Evolutionary conservation across 2,888 invertebrate species (phyloP), one percentile per base, ranked within the genome.

Genomic region (Ephialtes manifestator): DNA sequence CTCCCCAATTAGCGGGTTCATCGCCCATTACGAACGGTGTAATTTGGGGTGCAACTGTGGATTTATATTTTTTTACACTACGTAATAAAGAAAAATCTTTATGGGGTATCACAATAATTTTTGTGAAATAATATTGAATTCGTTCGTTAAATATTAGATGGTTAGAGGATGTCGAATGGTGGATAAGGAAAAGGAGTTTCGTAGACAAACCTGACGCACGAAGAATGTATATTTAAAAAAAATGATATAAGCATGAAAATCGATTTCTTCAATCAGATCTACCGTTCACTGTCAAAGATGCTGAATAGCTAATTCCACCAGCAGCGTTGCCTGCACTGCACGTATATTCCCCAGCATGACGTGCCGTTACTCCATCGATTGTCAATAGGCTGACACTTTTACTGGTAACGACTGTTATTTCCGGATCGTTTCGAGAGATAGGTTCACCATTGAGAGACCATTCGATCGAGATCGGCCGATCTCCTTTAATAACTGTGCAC

Each of bases 231-330:
- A 15, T 77, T 46, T n/a, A 5, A 18, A 10, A 75, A 58, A 63
- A 51, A 70, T 4, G 31, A 63, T 43, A 43, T n/a, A 31, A 24
- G 4, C 35, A n/a, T 63, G 18, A 55, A n/a, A 55, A 39, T 65
- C 11, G 15, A 4, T 74, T 63, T 2, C 35, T 24, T 55, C n/a
- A 43, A 43, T 77, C 31, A n/a, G 10, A 39, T 76, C 28, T 96
- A 97, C 97, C 97, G 94, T 97, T 96, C 90, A 97, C 96, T 95
- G 96, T 95, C 92, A 97, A 95, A 89, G 95, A 95, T 89, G 97
- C 95, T 67, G 96, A 95, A 91, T 96, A 96, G 94, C 96, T 96
- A 88, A 96, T 95, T 89, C 95, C 95, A 88, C 97, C 97, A 60
- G 97, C 97, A 91, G 94, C 95, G 94, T 97, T 97, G 88, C 95